Percentiles rank a stretch among this genome's conserved stretches.
Conservation (phyloP, 2,797 vertebrate genomes). For the Crocidura indochinensis region DNA sequence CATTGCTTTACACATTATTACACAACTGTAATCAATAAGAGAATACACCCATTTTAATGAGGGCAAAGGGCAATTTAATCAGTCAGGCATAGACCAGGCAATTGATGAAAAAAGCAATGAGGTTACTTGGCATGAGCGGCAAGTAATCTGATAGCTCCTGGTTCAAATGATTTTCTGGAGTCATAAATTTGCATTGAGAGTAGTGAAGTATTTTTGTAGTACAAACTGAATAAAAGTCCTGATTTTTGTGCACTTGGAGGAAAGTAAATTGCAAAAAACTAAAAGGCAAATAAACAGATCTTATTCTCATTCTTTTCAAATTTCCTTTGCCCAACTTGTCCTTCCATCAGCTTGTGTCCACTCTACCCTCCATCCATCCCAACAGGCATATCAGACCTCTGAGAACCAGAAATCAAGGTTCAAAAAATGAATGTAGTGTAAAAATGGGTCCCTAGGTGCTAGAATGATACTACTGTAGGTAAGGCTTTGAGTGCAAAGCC, state of each 20-base stretch:
- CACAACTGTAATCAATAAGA: not conserved
- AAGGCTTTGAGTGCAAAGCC: no score
- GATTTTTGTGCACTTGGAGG: not conserved
- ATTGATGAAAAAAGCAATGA: slow-evolving; percentile 14
- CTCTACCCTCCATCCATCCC: not conserved
- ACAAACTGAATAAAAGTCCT: not conserved
- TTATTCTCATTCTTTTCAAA: not conserved
- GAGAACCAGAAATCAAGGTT: slow-evolving; percentile 1
- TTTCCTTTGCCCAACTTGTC: slow-evolving; percentile 1
- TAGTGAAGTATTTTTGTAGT: not conserved
- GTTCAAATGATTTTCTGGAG: not conserved
- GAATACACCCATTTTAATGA: slow-evolving; percentile 36
- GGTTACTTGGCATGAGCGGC: not conserved
- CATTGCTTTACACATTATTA: slow-evolving; percentile 18
- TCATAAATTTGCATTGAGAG: slow-evolving; percentile 7
- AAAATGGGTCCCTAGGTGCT: slow-evolving; percentile 5
- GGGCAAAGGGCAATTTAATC: slow-evolving; percentile 35
- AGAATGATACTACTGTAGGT: no score
- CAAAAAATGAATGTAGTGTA: not conserved
- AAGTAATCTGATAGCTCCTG: not conserved
- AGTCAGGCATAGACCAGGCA: slow-evolving; percentile 8
- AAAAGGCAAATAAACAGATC: not conserved
- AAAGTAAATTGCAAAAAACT: not conserved
- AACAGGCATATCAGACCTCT: not conserved
- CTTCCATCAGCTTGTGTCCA: not conserved